Evolutionary conservation across 2,797 vertebrate genomes (phyloP), one percentile per base, ranked within the genome.

Genomic region (Melanotaenia pygmaea): DNA sequence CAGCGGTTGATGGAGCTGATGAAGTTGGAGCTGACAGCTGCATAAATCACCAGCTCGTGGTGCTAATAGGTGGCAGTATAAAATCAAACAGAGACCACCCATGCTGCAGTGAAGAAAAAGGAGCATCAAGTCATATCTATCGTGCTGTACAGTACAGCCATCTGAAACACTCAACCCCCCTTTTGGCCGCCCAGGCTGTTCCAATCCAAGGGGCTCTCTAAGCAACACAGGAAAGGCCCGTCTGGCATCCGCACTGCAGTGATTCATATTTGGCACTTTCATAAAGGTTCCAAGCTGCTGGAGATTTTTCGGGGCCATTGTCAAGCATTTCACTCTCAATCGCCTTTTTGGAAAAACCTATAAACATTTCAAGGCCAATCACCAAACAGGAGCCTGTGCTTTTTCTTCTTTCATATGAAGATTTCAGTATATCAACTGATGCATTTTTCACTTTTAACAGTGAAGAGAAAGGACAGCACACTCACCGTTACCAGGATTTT

Each of bases 1-100:
- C 94, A 93, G 94, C 38, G 94, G 93, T 92, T 84, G 87, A 93
- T 60, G 72, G 84, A 88, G 83, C 90, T 89, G 94, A 95, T 96
- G 96, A 97, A 96, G 96, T 95, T 94, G 86, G 90, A 94, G 94
- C 91, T 95, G 97, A 98, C 97, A 97, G 96, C 96, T 96, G 94
- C 95, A 96, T 98, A 97, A 97, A 98, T 98, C 96, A 97, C 92
- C 20, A 74, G 69, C 91, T 94, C 93, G 93, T 94, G 92, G 95
- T 88, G 88, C 94, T 96, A 97, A 98, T 96, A 97, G 95, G 95
- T 96, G 93, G 94, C 91, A 88, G 94, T 95, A 93, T 94, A 92
- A 90, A 95, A 91, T 90, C 93, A 93, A 92, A 93, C 79, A 75
- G 40, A 67, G 97, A 98, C 98, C 98, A 98, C 98, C 97, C 97